Evolutionary conservation across 2,888 invertebrate species (phyloP).

Genomic region (Yponomeuta plumbellus): DNA sequence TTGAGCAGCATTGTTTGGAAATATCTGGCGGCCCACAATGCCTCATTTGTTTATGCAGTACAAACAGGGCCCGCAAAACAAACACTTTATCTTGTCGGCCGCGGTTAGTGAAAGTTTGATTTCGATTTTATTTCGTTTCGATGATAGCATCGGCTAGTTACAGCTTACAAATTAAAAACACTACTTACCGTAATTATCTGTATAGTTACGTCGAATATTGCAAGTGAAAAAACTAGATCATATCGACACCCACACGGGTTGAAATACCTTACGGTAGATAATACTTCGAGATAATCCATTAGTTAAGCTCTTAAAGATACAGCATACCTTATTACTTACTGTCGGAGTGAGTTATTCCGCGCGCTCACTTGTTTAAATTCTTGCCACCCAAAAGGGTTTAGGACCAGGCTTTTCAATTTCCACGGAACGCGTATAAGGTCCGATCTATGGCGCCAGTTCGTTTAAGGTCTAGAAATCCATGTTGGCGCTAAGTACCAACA

Average conservation of each 20-base stretch:
- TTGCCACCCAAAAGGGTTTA: constrained; percentile 6
- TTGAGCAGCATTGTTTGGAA: constrained; percentile 21
- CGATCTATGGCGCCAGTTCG: constrained; percentile 12
- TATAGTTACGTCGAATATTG: not conserved
- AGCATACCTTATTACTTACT: constrained; percentile 12
- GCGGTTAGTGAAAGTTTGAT: constrained; percentile 15
- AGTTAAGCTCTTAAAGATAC: constrained; percentile 3
- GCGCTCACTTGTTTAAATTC: constrained; percentile 8
- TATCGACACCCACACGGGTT: not conserved
- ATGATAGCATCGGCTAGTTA: constrained; percentile 3
- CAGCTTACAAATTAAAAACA: not conserved
- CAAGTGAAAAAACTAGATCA: not conserved
- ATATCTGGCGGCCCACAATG: constrained; percentile 25
- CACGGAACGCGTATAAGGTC: constrained; percentile 5
- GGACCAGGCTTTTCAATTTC: constrained; percentile 13
- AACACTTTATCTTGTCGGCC: constrained; percentile 12
- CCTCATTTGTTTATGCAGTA: constrained; percentile 28
- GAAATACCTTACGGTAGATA: not conserved
- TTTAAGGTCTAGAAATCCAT: constrained; percentile 18
- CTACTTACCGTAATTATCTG: not conserved
- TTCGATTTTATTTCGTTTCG: not conserved
- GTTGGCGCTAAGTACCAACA: constrained; percentile 36
- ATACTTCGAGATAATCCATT: constrained; percentile 6
- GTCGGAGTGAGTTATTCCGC: constrained; percentile 10
- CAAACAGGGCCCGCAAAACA: constrained; percentile 21